A percentile compares a stretch with the other conserved stretches of the same genome.
Evolutionary conservation across 2,113 vertebrate genomes (phyloP).

Genomic region (Chiloscyllium plagiosum): DNA sequence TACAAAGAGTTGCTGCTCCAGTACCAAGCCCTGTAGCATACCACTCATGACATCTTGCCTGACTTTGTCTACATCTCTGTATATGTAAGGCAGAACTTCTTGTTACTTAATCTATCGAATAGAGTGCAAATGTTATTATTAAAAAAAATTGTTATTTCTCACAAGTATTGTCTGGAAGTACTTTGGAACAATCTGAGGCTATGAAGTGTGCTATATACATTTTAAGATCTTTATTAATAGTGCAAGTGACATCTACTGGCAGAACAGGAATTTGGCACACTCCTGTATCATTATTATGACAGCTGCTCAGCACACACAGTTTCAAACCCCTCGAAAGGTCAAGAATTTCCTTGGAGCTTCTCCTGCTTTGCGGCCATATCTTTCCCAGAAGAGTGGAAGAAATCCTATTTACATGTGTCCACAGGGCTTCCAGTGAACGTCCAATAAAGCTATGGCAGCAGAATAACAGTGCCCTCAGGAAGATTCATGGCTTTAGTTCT

Average conservation of each 20-base stretch:
- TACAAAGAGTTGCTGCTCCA: too few relatives aligned
- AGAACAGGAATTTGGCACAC: not conserved
- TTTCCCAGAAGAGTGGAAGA: not conserved
- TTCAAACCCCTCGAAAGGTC: not conserved
- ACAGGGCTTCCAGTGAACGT: not conserved
- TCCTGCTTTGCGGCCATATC: not conserved
- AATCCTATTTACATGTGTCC: not conserved
- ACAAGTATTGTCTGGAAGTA: not conserved
- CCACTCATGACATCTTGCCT: too few relatives aligned
- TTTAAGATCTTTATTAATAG: not conserved
- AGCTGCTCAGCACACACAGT: not conserved
- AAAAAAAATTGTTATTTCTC: not conserved
- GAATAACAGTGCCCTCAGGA: not conserved
- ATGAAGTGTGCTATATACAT: not conserved
- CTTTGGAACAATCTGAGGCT: not conserved
- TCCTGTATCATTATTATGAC: not conserved
- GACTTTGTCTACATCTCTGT: not conserved
- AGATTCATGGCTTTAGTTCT: not conserved
- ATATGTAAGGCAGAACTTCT: not conserved
- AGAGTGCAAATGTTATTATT: not conserved
- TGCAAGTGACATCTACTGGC: constrained; percentile 10
- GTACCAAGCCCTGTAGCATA: too few relatives aligned
- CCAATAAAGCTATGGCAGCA: not conserved
- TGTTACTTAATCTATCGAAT: not conserved
- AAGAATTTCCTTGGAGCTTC: not conserved